A percentile compares a stretch with the other conserved stretches of the same genome.
These are phyloP conservation scores for Enteromius unitaeniatus DNA, from an alignment of 2,797 vertebrate species.

Conservation along the genomic window DNA sequence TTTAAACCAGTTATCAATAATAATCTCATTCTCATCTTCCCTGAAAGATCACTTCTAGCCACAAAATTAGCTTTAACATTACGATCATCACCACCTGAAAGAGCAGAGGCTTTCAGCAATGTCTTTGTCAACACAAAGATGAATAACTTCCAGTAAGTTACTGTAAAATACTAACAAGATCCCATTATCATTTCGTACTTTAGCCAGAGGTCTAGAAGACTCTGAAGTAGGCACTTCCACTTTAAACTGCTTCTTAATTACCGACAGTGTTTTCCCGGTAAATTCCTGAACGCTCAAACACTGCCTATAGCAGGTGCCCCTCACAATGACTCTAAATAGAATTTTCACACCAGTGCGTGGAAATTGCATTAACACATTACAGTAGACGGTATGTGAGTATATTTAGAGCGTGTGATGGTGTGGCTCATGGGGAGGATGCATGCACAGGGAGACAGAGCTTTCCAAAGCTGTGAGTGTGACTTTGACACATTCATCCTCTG, in stretches of 20 bases:
- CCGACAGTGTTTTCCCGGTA: background rate
- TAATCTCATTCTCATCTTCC: background rate
- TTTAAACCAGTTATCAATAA: background rate
- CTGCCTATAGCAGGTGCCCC: slow-evolving; percentile 7
- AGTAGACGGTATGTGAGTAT: slow-evolving; percentile 26
- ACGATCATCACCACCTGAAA: background rate
- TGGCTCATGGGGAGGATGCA: slow-evolving; percentile 6
- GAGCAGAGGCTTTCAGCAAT: background rate
- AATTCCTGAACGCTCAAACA: background rate
- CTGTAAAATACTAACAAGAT: background rate
- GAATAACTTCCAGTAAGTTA: slow-evolving; percentile 2
- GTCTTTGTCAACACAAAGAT: background rate
- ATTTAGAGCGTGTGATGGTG: slow-evolving; percentile 52
- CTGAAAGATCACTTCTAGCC: background rate
- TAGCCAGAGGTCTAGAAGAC: slow-evolving; percentile 1
- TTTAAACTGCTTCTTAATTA: slow-evolving; percentile 2
- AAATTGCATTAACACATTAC: slow-evolving; percentile 45
- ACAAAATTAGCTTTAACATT: background rate
- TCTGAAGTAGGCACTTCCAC: background rate
- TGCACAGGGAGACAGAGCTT: slow-evolving; percentile 15
- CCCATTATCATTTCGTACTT: background rate
- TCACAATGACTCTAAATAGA: slow-evolving; percentile 24
- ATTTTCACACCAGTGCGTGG: slow-evolving; percentile 21
- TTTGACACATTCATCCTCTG: slow-evolving; percentile 44
- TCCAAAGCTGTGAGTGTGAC: slow-evolving; percentile 34